A percentile compares a stretch with the other conserved stretches of the same genome.
Conservation (phyloP, 2,113 vertebrate species). For the Tylochromis polylepis region DNA sequence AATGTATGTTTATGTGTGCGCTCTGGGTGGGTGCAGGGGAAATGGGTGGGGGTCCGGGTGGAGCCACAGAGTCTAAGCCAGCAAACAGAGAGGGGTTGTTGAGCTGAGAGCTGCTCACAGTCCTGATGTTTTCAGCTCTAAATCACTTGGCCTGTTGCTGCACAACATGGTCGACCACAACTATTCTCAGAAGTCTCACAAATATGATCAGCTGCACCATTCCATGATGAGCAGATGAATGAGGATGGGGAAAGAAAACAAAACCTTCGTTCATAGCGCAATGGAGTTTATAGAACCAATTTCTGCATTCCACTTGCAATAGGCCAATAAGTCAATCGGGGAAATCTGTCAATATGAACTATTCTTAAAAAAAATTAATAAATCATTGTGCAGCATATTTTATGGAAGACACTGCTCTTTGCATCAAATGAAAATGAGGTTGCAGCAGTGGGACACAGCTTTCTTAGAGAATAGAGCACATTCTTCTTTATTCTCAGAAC, state of each 20-base stretch:
- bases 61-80: constrained; percentile 62
- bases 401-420: neutral
- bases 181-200: constrained; percentile 26
- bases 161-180: constrained; percentile 39
- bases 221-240: neutral
- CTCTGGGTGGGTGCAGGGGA: neutral
- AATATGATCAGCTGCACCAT: neutral
- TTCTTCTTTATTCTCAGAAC: neutral
- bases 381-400: neutral
- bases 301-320: neutral
- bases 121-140: neutral
- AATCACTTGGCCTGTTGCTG: constrained; percentile 22
- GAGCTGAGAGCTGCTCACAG: neutral
- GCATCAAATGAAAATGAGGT: neutral
- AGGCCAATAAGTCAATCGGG: neutral
- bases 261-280: neutral
- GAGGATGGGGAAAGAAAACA: neutral
- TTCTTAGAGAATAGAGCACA: neutral
- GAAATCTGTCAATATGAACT: neutral
- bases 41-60: constrained; percentile 50
- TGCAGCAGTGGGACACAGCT: neutral
- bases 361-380: neutral
- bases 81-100: constrained; percentile 48
- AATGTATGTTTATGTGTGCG: neutral
- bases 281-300: neutral